Evolutionary conservation across 1,140 invertebrate genomes (phyloP).

Genomic region (Hermatobates lingyangjiaoensis): DNA sequence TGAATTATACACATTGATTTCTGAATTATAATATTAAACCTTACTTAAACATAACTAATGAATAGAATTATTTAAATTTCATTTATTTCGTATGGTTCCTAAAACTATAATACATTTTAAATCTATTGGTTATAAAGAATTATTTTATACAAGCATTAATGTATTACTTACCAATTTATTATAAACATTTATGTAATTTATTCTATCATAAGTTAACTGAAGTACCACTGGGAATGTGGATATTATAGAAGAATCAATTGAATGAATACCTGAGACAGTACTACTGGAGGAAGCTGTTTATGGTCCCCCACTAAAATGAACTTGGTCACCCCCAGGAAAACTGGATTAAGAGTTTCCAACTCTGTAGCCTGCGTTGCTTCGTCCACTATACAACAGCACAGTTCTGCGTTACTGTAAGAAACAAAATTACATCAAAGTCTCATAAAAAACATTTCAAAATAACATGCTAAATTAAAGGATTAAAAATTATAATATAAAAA

Average conservation of each 20-base stretch:
- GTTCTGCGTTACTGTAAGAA: background rate
- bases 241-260: too few relatives aligned
- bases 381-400: constrained; percentile 55
- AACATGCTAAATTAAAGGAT: background rate
- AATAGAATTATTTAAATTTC: too few relatives aligned
- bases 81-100: too few relatives aligned
- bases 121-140: too few relatives aligned
- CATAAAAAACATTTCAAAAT: background rate
- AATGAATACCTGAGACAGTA: constrained; percentile 41
- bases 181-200: background rate
- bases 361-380: constrained; percentile 78
- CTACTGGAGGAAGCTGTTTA: constrained; percentile 64
- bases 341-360: constrained; percentile 58
- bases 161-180: background rate
- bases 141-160: background rate
- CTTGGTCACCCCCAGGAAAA: constrained; percentile 46
- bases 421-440: background rate
- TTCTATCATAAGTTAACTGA: background rate
- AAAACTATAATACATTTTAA: too few relatives aligned
- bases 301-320: constrained; percentile 79
- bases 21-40: too few relatives aligned
- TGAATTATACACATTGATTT: too few relatives aligned
- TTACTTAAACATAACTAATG: too few relatives aligned
- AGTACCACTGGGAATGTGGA: too few relatives aligned
- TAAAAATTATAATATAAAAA: too few relatives aligned